Conservation (phyloP, 2,797 vertebrate genomes). For the Lacerta bilineata region DNA sequence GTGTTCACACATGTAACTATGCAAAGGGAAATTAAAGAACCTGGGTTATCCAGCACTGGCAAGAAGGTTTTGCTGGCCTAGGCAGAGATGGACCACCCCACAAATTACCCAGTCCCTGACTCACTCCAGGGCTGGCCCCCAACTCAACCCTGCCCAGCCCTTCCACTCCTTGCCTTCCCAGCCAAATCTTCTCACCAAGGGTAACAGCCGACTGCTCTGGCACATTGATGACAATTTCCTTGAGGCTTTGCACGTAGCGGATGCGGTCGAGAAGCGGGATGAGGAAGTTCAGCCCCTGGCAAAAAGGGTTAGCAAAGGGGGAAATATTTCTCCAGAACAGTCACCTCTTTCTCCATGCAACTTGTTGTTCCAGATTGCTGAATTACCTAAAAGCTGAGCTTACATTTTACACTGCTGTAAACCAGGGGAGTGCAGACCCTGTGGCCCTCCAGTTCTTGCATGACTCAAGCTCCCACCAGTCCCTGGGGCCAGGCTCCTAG, state of each 20-base stretch:
- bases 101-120: too few relatives aligned
- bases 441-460: too few relatives aligned
- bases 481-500: too few relatives aligned
- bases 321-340: background rate
- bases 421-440: too few relatives aligned
- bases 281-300: slow-evolving; percentile 94
- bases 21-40: background rate
- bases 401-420: background rate
- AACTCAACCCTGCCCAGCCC: background rate
- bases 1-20: background rate
- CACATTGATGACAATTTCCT: slow-evolving; percentile 97
- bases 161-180: background rate
- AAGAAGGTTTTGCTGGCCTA: background rate
- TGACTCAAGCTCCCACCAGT: too few relatives aligned
- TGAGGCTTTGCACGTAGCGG: slow-evolving; percentile 95
- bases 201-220: slow-evolving; percentile 96
- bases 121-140: background rate
- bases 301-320: background rate
- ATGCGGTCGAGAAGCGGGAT: slow-evolving; percentile 92
- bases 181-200: slow-evolving; percentile 83
- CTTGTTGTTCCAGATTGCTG: too few relatives aligned
- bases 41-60: background rate
- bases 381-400: background rate
- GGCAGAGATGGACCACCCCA: background rate
- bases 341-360: background rate